Base-by-base conservation (phyloP, 2,797 vertebrate species). In the Cynodonichthys magdalenae region DNA sequence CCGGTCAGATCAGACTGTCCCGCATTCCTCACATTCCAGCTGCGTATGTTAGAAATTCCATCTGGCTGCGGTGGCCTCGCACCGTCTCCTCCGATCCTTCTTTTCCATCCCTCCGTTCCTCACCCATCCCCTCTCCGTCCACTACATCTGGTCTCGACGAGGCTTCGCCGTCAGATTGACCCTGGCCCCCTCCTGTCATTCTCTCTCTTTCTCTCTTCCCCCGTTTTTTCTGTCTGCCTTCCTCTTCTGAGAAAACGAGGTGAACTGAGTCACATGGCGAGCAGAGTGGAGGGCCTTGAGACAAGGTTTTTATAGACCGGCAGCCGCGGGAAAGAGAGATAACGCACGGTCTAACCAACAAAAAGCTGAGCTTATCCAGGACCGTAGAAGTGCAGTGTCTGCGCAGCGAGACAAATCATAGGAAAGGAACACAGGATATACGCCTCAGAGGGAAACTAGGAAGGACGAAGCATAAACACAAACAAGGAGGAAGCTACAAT, bases 1-100 rank as follows among this genome's bases (percentile, higher is more conserved):
- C 82, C 19, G 29, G 69, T 86, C 83, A 78, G 87, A 90, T 89
- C 92, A 95, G 87, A 89, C 84, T 85, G 84, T 95, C 93, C 93
- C 87, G 90, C 94, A 95, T 96, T 96, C 95, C 94, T 89, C 67
- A 89, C 91, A 94, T 95, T 94, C 93, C 92, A 82, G 92, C 93
- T 93, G 93, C 93, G 93, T 95, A 94, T 95, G 95, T 92, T 94
- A 94, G 91, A 95, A 95, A 96, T 96, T 96, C 95, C 95, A 94
- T 88, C 91, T 84, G 87, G 90, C 93, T 86, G 77, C 89, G 86
- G 87, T 81, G 86, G 88, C 76, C 82, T 82, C 63, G 19, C 75
- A 59, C 48, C 64, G 60, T 66, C 81, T 83, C 76, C 69, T 72
- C 34, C 73, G 64, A 68, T 75, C 71, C 77, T 86, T 54, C 76